These are phyloP conservation scores for Paradoxurus hermaphroditus DNA, from an alignment of 2,113 vertebrate genomes.

Conservation along the genomic window DNA sequence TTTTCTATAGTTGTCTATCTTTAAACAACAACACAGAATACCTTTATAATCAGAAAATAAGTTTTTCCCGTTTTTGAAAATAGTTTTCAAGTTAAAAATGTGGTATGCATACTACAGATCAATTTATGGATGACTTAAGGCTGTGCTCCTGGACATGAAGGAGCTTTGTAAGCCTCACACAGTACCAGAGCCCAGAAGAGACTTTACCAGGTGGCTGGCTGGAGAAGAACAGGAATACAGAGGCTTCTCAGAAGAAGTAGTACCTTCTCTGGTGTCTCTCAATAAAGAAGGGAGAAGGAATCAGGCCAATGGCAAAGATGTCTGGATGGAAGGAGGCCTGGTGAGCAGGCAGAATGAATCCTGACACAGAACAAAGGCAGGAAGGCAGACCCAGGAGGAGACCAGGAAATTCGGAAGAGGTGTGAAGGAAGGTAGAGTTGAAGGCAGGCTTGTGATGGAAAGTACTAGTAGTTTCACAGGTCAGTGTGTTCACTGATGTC, in stretches of 20 bases:
- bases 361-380: neutral
- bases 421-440: neutral
- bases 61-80: neutral
- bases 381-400: neutral
- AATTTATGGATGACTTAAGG: neutral
- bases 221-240: neutral
- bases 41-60: slow-evolving; percentile 16
- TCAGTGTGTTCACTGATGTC: too few species aligned
- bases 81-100: slow-evolving; percentile 17
- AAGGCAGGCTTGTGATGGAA: neutral
- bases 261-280: neutral
- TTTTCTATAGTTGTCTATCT: neutral
- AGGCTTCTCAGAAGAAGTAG: neutral
- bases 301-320: neutral
- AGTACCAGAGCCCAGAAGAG: neutral
- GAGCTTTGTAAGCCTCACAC: neutral
- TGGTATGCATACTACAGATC: neutral
- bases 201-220: slow-evolving; percentile 16
- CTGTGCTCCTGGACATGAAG: neutral
- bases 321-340: neutral
- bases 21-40: neutral
- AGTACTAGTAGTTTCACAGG: neutral
- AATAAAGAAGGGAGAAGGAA: neutral
- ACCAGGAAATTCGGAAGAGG: neutral
- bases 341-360: neutral